Percentiles rank a stretch among this genome's conserved stretches.
These are phyloP conservation scores for Brenthis ino DNA, from an alignment of 2,888 invertebrate genomes.

Conservation along the genomic window DNA sequence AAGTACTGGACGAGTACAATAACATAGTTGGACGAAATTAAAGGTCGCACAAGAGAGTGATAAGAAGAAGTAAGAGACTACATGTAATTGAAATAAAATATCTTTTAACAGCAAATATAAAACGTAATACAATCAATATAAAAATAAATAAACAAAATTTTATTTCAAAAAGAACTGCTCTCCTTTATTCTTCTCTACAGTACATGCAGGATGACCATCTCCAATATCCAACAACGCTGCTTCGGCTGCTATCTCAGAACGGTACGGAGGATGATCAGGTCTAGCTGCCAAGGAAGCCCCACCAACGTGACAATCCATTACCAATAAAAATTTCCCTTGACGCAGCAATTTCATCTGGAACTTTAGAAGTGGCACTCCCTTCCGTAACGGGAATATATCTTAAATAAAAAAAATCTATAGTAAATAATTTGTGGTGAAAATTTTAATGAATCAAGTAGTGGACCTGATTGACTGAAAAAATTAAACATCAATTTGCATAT, in stretches of 20 bases:
- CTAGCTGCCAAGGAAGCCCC: conserved; percentile 42
- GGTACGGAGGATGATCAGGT: conserved; percentile 43
- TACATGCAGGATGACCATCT: conserved; percentile 54
- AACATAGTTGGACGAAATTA: too few relatives aligned
- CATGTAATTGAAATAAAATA: neutral
- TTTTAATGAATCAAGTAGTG: too few relatives aligned
- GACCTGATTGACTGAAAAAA: too few relatives aligned
- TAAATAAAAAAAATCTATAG: conserved; percentile 30
- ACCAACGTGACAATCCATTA: conserved; percentile 58
- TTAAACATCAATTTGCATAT: neutral
- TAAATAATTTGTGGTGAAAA: too few relatives aligned
- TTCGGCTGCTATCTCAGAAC: conserved; percentile 49
- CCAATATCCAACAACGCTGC: conserved; percentile 49
- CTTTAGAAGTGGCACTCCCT: conserved; percentile 54
- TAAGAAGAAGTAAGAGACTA: neutral
- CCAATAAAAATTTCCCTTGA: conserved; percentile 55
- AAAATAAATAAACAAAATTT: conserved; percentile 18
- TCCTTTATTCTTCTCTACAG: conserved; percentile 47
- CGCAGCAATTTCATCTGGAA: conserved; percentile 60
- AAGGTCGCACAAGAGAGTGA: neutral
- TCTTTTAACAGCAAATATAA: neutral
- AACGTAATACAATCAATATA: conserved; percentile 13
- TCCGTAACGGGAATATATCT: conserved; percentile 52
- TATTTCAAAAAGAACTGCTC: conserved; percentile 45
- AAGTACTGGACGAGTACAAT: too few relatives aligned